Evolutionary conservation across 1,140 invertebrate genomes (phyloP).

Genomic region (Procambarus clarkii): DNA sequence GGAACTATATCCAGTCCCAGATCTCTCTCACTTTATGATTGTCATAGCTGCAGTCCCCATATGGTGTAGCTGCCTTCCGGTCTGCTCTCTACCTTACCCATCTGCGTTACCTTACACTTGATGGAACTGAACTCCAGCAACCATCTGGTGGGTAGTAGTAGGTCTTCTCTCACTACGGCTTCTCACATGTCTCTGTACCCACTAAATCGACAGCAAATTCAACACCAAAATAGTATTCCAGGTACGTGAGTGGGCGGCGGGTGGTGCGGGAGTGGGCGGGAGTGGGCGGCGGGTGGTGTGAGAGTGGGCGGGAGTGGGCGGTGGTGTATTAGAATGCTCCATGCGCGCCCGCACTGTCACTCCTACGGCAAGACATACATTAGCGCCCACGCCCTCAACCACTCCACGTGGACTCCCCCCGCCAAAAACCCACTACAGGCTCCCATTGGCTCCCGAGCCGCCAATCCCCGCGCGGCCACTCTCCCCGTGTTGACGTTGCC

Average conservation of each 20-base stretch:
- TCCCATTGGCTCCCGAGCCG: background rate
- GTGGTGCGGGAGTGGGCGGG: background rate
- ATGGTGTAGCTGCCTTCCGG: too few relatives aligned
- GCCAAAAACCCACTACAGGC: too few relatives aligned
- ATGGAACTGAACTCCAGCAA: too few relatives aligned
- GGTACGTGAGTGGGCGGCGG: background rate
- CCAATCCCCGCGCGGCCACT: background rate
- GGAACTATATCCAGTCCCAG: too few relatives aligned
- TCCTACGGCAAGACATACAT: slow-evolving; percentile 39
- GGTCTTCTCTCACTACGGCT: too few relatives aligned
- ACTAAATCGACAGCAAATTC: slow-evolving; percentile 43
- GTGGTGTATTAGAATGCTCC: slow-evolving; percentile 41
- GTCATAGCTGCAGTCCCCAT: too few relatives aligned
- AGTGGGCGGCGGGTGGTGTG: background rate
- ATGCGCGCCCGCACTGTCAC: background rate
- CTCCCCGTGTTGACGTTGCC: background rate
- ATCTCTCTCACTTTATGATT: too few relatives aligned
- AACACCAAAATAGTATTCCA: slow-evolving; percentile 22
- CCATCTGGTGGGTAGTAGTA: too few relatives aligned
- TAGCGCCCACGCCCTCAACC: slow-evolving; percentile 39
- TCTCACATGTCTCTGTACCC: background rate
- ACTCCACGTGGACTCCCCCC: slow-evolving; percentile 26
- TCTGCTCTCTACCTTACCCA: too few relatives aligned
- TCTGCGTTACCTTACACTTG: too few relatives aligned
- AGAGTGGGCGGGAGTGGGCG: too few relatives aligned